Conservation (phyloP, 2,888 invertebrate species). For the Athetis lepigone region DNA sequence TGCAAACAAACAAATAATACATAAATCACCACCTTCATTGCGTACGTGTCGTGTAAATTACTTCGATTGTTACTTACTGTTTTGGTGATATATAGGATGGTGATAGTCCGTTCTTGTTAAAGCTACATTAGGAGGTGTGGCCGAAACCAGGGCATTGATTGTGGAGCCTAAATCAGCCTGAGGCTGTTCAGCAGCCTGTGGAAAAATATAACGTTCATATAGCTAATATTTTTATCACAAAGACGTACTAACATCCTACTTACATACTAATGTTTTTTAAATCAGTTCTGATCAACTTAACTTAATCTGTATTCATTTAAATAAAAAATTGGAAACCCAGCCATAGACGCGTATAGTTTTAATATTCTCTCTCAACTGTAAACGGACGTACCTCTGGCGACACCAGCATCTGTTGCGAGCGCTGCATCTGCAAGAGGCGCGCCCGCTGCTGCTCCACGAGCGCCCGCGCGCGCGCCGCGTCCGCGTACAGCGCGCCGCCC, state of each 20-base stretch:
- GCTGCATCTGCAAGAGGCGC: constrained; percentile 94
- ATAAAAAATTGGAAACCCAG: too few relatives aligned
- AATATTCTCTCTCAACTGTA: too few relatives aligned
- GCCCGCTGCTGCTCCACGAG: constrained; percentile 92
- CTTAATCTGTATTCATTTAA: too few relatives aligned
- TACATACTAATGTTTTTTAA: too few relatives aligned
- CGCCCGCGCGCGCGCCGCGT: constrained; percentile 83
- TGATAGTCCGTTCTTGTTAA: constrained; percentile 92
- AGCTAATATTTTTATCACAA: too few relatives aligned
- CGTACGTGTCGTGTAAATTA: not conserved
- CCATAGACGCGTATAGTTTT: too few relatives aligned
- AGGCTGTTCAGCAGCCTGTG: constrained; percentile 92
- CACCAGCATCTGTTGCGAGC: constrained; percentile 95
- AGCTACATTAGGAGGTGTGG: constrained; percentile 97
- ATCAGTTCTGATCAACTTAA: too few relatives aligned
- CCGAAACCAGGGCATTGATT: constrained; percentile 95
- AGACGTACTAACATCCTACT: too few relatives aligned
- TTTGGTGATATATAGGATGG: constrained; percentile 81
- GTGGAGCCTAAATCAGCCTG: constrained; percentile 92
- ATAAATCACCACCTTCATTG: constrained; percentile 2
- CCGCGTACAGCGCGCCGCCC: constrained; percentile 72
- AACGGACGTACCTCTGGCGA: constrained; percentile 88
- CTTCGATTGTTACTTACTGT: constrained; percentile 74
- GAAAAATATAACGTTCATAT: too few relatives aligned
- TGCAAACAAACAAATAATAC: constrained; percentile 64